phyloP scores from a whole-genome alignment of 2,113 vertebrate genomes.

The Cygnus atratus region DNA sequence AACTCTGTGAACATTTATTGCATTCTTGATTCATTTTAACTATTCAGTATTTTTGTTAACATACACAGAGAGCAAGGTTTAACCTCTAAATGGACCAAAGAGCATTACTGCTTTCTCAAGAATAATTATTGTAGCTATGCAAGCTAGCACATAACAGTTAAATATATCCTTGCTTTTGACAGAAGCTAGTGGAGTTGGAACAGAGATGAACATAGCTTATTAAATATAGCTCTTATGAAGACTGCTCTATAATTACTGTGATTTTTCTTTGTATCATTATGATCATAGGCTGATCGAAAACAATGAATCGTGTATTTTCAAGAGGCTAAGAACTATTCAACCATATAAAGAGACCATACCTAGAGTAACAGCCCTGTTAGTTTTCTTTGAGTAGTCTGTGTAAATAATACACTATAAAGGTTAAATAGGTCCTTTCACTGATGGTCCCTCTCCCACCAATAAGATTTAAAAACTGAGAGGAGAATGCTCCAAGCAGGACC shows the following conservation, averaged over 20 bases:
- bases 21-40: not conserved
- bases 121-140: constrained; percentile 38
- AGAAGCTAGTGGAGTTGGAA: constrained; percentile 52
- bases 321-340: constrained; percentile 25
- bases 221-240: constrained; percentile 64
- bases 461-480: not conserved
- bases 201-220: constrained; percentile 54
- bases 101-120: not conserved
- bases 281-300: constrained; percentile 51
- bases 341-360: not conserved
- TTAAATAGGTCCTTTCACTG: not conserved
- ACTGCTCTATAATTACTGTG: constrained; percentile 59
- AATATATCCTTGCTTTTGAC: constrained; percentile 64
- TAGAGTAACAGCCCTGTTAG: not conserved
- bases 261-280: constrained; percentile 64
- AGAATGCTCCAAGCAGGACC: not conserved
- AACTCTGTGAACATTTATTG: not conserved
- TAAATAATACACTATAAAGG: constrained; percentile 13
- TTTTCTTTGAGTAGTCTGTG: not conserved
- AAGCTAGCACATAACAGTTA: constrained; percentile 39
- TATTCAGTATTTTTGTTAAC: not conserved
- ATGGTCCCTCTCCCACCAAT: not conserved
- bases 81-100: not conserved
- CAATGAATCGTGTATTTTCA: constrained; percentile 32
- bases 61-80: not conserved